These are phyloP conservation scores for Beroe forskalii DNA, from an alignment of 37 sponge, comb jelly and placozoan species.

Conservation along the genomic window DNA sequence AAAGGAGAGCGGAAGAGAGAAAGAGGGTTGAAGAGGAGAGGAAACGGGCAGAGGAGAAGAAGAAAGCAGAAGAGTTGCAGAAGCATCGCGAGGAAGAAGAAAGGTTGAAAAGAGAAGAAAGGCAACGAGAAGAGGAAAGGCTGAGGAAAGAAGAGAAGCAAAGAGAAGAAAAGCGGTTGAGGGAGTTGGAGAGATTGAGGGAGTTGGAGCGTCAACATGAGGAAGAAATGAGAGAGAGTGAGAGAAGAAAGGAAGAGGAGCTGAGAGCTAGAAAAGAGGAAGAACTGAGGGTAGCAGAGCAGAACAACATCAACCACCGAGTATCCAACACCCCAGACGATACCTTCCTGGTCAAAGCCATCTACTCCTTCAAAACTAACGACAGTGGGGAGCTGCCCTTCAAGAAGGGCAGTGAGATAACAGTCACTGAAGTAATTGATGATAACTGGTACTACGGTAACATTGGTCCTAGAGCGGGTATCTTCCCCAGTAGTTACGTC, in stretches of 20 bases:
- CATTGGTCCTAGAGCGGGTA: conserved; percentile 1
- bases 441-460: conserved; percentile 60
- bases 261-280: background rate
- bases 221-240: background rate
- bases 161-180: background rate
- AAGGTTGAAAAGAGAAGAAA: background rate
- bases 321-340: conserved; percentile 15
- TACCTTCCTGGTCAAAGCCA: conserved; percentile 23
- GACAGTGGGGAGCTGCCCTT: conserved; percentile 24
- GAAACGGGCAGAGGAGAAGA: conserved; percentile 3
- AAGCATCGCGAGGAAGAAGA: background rate
- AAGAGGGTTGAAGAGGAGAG: conserved; percentile 28
- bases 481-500: conserved; percentile 20
- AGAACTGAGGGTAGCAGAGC: background rate
- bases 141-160: background rate
- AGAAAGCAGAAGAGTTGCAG: background rate
- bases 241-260: conserved; percentile 24
- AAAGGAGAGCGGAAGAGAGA: background rate
- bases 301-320: conserved; percentile 46
- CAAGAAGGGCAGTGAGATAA: conserved; percentile 36
- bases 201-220: conserved; percentile 11
- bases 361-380: conserved; percentile 52
- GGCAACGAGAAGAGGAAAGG: background rate
- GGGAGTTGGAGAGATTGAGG: background rate
- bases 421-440: conserved; percentile 57